A percentile compares a stretch with the other conserved stretches of the same genome.
Evolutionary conservation across 2,113 vertebrate genomes (phyloP).

Genomic region (Pteropus alecto): DNA sequence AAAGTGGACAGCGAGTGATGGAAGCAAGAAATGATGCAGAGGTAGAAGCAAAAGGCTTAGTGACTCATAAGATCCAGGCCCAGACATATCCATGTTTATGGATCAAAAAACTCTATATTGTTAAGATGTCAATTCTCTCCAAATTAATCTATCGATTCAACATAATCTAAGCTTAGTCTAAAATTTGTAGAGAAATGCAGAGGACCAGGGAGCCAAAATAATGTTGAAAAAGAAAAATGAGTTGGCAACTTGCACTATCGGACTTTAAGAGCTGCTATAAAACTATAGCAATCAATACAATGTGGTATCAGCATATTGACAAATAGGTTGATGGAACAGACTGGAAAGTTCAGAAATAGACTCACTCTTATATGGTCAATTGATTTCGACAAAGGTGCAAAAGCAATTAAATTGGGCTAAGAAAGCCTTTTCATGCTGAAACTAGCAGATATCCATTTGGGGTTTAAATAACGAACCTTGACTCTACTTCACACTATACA

Average conservation of each 20-base stretch:
- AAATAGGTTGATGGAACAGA: background rate
- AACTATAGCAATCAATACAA: background rate
- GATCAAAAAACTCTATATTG: background rate
- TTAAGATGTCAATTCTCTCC: background rate
- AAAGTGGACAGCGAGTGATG: background rate
- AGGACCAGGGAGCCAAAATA: background rate
- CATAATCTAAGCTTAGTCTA: background rate
- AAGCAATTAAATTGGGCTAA: too few relatives aligned
- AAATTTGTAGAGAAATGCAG: background rate
- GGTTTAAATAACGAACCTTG: background rate
- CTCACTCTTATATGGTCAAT: background rate
- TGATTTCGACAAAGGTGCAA: background rate
- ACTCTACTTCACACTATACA: background rate
- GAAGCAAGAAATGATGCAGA: background rate
- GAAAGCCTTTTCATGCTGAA: background rate
- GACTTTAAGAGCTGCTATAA: background rate
- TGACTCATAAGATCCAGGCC: background rate
- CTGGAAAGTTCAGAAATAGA: background rate
- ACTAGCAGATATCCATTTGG: background rate
- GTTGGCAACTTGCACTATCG: background rate
- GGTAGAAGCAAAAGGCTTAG: background rate
- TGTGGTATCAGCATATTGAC: background rate
- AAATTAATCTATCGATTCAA: background rate
- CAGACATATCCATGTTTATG: background rate
- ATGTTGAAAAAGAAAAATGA: background rate